Conservation (phyloP, 2,113 vertebrate species). For the Acinonyx jubatus region DNA sequence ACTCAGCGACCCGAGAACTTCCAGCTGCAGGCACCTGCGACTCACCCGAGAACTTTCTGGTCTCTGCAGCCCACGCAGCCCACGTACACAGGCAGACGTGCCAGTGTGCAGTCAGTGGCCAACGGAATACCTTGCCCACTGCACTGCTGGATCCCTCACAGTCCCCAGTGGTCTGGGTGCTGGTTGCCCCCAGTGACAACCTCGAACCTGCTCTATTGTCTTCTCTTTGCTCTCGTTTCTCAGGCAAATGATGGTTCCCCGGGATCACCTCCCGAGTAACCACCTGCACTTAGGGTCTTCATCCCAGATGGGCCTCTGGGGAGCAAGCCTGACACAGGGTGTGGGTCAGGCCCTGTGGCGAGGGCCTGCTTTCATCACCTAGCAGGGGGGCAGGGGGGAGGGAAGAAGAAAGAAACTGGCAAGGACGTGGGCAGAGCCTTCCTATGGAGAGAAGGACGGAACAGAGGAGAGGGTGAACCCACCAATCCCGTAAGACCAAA, state of each 20-base stretch:
- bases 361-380: not conserved
- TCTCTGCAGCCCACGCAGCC: not conserved
- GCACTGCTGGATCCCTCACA: not conserved
- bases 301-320: not conserved
- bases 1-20: rapidly evolving
- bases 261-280: not conserved
- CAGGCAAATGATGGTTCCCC: not conserved
- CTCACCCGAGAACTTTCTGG: not conserved
- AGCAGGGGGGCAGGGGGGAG: not conserved
- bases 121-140: rapidly evolving
- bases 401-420: not conserved
- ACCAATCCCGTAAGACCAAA: not conserved
- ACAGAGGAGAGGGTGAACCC: not conserved
- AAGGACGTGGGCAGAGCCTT: not conserved
- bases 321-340: not conserved
- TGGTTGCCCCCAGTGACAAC: not conserved
- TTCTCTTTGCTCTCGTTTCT: not conserved
- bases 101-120: not conserved
- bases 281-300: not conserved
- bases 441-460: not conserved
- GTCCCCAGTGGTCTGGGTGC: not conserved
- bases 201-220: not conserved
- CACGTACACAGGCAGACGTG: rapidly evolving
- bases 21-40: not conserved
- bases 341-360: not conserved